These are phyloP conservation scores for Epinephelus cyanopodus DNA, from an alignment of 2,113 vertebrate genomes.

Conservation along the genomic window DNA sequence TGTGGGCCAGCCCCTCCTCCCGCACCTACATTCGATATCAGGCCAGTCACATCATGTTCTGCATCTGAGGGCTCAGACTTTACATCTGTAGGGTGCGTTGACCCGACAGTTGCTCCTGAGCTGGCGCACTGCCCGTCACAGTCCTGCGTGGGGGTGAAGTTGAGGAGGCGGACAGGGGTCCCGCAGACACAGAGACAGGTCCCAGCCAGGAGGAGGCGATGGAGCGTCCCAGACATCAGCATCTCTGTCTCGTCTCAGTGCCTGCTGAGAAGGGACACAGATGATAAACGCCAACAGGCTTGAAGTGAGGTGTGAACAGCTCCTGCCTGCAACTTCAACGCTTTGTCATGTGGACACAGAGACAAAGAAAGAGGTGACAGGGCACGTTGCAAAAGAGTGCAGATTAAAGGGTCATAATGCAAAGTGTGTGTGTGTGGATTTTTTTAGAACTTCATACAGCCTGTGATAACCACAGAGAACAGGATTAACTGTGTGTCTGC, in stretches of 20 bases:
- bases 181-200: constrained; percentile 66
- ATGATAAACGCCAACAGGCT: constrained; percentile 35
- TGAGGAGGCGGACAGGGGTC: constrained; percentile 55
- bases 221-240: constrained; percentile 61
- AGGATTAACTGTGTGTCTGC: constrained; percentile 39
- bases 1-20: constrained; percentile 58
- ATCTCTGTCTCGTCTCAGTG: constrained; percentile 71
- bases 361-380: constrained; percentile 5
- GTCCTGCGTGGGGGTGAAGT: constrained; percentile 26
- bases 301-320: constrained; percentile 18
- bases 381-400: constrained; percentile 16
- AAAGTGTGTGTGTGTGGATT: not conserved
- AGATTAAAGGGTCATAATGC: constrained; percentile 36
- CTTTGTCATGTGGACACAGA: constrained; percentile 12
- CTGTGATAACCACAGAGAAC: constrained; percentile 41
- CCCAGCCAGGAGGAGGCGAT: constrained; percentile 71
- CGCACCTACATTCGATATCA: constrained; percentile 49
- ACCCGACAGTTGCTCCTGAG: constrained; percentile 8
- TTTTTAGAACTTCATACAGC: constrained; percentile 9
- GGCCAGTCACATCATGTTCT: constrained; percentile 17
- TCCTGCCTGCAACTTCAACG: constrained; percentile 24
- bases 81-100: constrained; percentile 12
- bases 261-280: constrained; percentile 48
- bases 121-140: constrained; percentile 54
- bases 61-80: constrained; percentile 24